Base-by-base conservation (phyloP, 1,140 invertebrate species). In the Drosophila varians region DNA sequence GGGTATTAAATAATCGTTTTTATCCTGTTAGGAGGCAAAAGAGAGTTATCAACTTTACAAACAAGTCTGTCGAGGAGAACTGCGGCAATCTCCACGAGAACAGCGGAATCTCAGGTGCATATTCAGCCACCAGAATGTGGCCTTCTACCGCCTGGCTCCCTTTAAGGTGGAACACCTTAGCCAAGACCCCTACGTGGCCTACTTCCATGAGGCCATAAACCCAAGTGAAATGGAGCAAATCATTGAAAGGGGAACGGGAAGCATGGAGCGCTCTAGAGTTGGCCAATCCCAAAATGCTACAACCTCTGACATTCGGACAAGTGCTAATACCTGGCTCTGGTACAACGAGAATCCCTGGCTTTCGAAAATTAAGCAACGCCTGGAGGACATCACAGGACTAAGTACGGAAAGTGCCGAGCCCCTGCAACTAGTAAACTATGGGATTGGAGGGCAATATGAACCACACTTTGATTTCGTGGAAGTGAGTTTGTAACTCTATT, bases 241-340 rank as follows among this genome's bases (percentile, higher is more conserved):
- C 60, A 94, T 95, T 48, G 93, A 94, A 2, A 95, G 99, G 42
- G 91, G 92, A 93, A 88, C 91, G 98, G 89, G 96, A 1, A 94
- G 94, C 86, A 96, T 98, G 93, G 92, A 92, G 91, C 71, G 90
- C 3, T 90, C 90, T 0, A 99, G 97, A 1, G 98, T 99, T 3
- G 43, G 98, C 2, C 55, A 61, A 1, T 19, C 28, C 1, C 36
- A 14, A 14, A 87, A 77, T 38, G 70, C 98, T 1, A 94, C 95
- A 74, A 99, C 45, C 1, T 49, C 56, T 0, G 69, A 73, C 0
- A 43, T 99, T 91, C 94, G 99, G 64, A 99, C 99, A 77, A 99
- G 97, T 90, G 99, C 99, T 93, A 98, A 97, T 73, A 96, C 97
- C 1, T 99, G 98, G 98, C 92, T 99, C 11, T 95, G 95, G 77